Evolutionary conservation across 2,797 vertebrate genomes (phyloP), one percentile per base, ranked within the genome.

Genomic region (Heterohyrax brucei): DNA sequence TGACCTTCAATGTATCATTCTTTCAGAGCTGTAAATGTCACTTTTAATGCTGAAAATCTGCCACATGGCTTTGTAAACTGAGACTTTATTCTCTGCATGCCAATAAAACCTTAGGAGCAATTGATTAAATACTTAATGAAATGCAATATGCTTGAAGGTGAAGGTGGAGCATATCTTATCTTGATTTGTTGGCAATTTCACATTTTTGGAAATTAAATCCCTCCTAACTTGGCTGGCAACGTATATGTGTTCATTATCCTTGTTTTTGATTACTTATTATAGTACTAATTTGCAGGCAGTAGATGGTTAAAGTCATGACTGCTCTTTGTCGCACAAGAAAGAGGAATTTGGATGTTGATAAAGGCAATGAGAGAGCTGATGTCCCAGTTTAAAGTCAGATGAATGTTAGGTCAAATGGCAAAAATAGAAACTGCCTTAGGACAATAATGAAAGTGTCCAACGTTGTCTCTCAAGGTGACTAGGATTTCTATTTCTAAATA

Each of bases 371-470:
- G 90, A 97, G 72, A 21, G 85, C 44, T 92, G 21, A 48, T 96
- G 94, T 96, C 93, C 94, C 82, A 98, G 93, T 97, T 97, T 97
- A 93, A 96, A 87, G 78, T 81, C 96, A 96, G 87, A 96, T 26
- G 81, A 95, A 86, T 90, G 61, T 72, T 96, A 90, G 93, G 92
- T 97, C 95, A 94, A 94, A 78, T 50, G 88, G 44, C 92, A 93
- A 97, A 97, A 97, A 97, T 94, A 97, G 96, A 97, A 95, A 95
- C 75, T 84, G 97, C 96, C 88, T 96, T 88, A 96, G 93, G 96
- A 95, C 84, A 96, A 83, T 87, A 96, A 95, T 95, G 66, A 95
- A 95, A 96, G 66, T 72, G 70, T 88, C 50, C 77, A 93, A 53
- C 75, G 92, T 59, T 93, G 56, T 97, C 87, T 97, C 44, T 98